Evolutionary conservation across 2,113 vertebrate genomes (phyloP).

Genomic region (Fukomys damarensis): DNA sequence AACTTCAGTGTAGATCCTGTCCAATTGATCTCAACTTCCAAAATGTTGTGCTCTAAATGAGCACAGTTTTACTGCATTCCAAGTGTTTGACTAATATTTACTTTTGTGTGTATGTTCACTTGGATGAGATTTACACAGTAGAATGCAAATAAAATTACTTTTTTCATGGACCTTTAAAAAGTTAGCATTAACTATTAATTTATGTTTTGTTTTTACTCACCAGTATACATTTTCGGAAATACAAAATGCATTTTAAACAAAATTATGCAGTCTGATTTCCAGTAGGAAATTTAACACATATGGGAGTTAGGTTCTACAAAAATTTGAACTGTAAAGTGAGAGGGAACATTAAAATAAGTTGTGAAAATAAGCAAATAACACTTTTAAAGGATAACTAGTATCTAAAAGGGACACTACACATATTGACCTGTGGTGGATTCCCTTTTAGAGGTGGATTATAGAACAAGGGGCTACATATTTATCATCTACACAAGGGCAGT

Average conservation of each 20-base stretch:
- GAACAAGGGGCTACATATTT: rapidly evolving
- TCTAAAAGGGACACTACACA: background rate
- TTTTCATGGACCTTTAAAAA: slow-evolving; percentile 12
- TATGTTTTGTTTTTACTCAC: slow-evolving; percentile 3
- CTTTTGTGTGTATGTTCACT: background rate
- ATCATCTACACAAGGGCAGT: background rate
- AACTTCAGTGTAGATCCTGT: background rate
- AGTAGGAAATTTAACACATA: slow-evolving; percentile 12
- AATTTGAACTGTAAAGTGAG: background rate
- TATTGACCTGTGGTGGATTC: background rate
- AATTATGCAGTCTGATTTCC: slow-evolving; percentile 49
- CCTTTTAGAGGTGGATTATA: background rate
- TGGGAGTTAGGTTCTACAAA: background rate
- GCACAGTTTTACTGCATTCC: background rate
- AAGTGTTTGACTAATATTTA: background rate
- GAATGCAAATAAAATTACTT: slow-evolving; percentile 2
- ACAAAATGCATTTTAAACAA: background rate
- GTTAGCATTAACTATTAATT: background rate
- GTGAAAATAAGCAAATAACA: slow-evolving; percentile 9
- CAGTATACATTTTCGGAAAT: background rate
- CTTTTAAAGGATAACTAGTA: background rate
- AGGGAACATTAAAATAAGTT: slow-evolving; percentile 36
- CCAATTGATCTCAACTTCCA: slow-evolving; percentile 20
- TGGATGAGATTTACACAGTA: background rate
- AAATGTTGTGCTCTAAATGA: slow-evolving; percentile 1